Base-by-base conservation (phyloP, 2,113 vertebrate species). In the Platichthys flesus region DNA sequence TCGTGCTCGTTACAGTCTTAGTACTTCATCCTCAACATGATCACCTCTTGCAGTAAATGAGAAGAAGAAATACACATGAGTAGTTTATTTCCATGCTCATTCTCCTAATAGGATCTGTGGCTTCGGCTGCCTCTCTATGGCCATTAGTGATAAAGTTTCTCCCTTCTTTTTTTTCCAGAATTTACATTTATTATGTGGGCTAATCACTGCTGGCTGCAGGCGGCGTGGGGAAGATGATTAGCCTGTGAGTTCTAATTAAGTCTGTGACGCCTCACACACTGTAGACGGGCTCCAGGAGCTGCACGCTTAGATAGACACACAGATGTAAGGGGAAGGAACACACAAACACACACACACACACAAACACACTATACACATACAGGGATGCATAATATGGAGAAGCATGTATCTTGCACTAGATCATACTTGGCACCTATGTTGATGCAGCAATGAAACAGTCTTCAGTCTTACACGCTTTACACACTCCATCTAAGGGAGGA, bases 201-300 rank as follows among this genome's bases (percentile, higher is more conserved):
- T 87, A 90, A 87, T 91, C 90, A 89, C 77, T 59, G 84, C 62
- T 80, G 72, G 81, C 92, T 85, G 26, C 31, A 74, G 90, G 88
- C 76, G 62, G 79, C 85, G 84, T 84, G 81, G 86, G 82, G 82
- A 91, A 90, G 87, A 88, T 90, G 88, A 93, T 92, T 93, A 93
- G 88, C 81, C 75, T 75, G 81, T 85, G 90, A 89, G 87, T 84
- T 90, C 86, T 93, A 93, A 94, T 94, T 90, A 94, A 93, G 89
- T 83, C 81, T 84, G 84, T 75, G 82, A 92, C 89, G 85, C 76
- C 71, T 86, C 81, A 80, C 85, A 88, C 87, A 85, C 78, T 77
- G 9, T 56, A 76, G 84, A 45, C 42, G 42, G 42, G 42, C 42
- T 45, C 42, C 42, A 13, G 49, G 49, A 86, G 76, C 63, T 63